These are phyloP conservation scores for Malurus elegans DNA, from an alignment of 2,113 vertebrate genomes.

Conservation along the genomic window DNA sequence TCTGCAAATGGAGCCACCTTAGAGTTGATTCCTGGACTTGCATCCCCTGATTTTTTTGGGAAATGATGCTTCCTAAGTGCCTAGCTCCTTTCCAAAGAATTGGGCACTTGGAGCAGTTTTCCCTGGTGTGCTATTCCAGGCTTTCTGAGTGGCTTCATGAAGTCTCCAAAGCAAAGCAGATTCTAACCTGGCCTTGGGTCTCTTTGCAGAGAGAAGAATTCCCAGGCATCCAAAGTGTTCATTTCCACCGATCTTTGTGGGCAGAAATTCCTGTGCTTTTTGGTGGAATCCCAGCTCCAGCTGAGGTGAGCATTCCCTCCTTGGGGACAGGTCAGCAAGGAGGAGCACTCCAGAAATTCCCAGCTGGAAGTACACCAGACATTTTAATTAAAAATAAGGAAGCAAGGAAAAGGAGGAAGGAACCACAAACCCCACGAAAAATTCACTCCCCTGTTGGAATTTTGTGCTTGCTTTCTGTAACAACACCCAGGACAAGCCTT, in stretches of 20 bases:
- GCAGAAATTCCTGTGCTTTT: conserved; percentile 90
- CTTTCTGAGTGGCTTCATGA: not conserved
- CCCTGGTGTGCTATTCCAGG: not conserved
- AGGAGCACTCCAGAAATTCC: not conserved
- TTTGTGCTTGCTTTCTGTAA: not conserved
- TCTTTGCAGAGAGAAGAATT: conserved; percentile 86
- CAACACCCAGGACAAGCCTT: not conserved
- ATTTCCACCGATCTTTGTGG: conserved; percentile 93
- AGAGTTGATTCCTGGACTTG: not conserved
- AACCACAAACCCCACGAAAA: not conserved
- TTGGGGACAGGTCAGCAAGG: not conserved
- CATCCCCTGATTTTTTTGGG: not conserved
- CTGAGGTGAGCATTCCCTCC: conserved; percentile 78
- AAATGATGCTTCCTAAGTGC: not conserved
- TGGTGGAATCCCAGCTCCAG: conserved; percentile 93
- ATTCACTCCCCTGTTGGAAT: not conserved
- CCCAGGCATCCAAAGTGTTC: conserved; percentile 93
- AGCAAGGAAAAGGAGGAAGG: not conserved
- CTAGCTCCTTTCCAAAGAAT: not conserved
- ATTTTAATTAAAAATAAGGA: not conserved
- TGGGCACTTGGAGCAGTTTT: not conserved
- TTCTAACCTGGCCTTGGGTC: not conserved
- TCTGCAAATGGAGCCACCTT: not conserved
- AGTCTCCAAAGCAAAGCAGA: not conserved
- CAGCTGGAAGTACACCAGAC: not conserved